A percentile compares a stretch with the other conserved stretches of the same genome.
phyloP scores from a whole-genome alignment of 37 sponge, comb jelly and placozoan genomes.

The Aplysina aerophoba region DNA sequence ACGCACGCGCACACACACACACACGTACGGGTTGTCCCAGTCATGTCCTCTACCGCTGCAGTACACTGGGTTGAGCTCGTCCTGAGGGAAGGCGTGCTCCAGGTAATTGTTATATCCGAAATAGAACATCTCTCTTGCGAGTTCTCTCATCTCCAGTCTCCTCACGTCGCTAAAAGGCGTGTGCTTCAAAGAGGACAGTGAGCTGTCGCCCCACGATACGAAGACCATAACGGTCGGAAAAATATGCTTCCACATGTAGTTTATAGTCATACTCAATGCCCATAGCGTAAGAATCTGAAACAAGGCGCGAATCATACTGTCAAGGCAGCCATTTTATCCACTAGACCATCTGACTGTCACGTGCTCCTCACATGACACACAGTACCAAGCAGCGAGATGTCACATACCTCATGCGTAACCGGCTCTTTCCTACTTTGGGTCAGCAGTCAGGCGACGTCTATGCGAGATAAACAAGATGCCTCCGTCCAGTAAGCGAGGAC shows the following conservation, averaged over 20 bases:
- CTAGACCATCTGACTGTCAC: too few relatives aligned
- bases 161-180: slow-evolving; percentile 66
- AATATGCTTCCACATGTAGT: slow-evolving; percentile 52
- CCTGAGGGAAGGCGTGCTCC: slow-evolving; percentile 92
- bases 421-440: too few relatives aligned
- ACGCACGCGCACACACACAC: not conserved
- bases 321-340: not conserved
- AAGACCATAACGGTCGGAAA: slow-evolving; percentile 45
- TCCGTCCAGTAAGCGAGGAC: too few relatives aligned
- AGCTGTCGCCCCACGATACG: slow-evolving; percentile 18
- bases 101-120: slow-evolving; percentile 97
- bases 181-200: slow-evolving; percentile 56
- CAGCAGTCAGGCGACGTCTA: too few relatives aligned
- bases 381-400: too few relatives aligned
- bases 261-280: slow-evolving; percentile 42
- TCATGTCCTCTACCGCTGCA: slow-evolving; percentile 95
- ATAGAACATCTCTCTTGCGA: slow-evolving; percentile 89
- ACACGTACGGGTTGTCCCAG: slow-evolving; percentile 80
- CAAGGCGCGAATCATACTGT: not conserved
- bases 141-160: slow-evolving; percentile 57
- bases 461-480: too few relatives aligned
- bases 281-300: slow-evolving; percentile 43
- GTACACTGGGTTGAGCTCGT: slow-evolving; percentile 93
- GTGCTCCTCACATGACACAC: too few relatives aligned
- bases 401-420: too few relatives aligned